A percentile compares a stretch with the other conserved stretches of the same genome.
These are phyloP conservation scores for Xiphias gladius DNA, from an alignment of 2,113 vertebrate species.

Conservation along the genomic window DNA sequence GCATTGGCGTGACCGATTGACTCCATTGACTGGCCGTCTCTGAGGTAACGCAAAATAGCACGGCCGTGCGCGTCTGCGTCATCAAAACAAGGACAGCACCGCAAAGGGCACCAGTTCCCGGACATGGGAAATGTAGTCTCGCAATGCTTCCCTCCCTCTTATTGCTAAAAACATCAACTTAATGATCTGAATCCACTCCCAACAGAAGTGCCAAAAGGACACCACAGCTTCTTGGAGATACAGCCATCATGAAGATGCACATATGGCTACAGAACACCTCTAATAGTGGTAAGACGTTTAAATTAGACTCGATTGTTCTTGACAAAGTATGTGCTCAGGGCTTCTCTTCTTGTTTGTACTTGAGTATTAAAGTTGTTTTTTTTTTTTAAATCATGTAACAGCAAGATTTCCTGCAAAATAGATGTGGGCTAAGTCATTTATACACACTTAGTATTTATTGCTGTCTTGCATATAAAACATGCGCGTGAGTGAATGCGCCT, in stretches of 20 bases:
- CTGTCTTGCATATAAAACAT: background rate
- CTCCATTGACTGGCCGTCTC: conserved; percentile 78
- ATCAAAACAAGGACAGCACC: conserved; percentile 72
- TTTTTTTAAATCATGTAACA: background rate
- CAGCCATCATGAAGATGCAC: conserved; percentile 76
- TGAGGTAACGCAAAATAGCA: conserved; percentile 60
- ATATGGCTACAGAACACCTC: conserved; percentile 79
- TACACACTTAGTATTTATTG: background rate
- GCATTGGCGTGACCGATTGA: conserved; percentile 66
- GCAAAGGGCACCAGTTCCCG: background rate
- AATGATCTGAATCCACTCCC: conserved; percentile 54
- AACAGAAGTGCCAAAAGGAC: conserved; percentile 34
- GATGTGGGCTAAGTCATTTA: no score
- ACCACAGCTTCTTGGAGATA: conserved; percentile 28
- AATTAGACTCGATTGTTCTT: background rate
- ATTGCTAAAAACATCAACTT: conserved; percentile 67
- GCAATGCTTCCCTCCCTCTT: background rate
- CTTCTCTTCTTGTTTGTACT: no score
- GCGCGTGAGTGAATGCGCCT: background rate
- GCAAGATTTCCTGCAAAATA: background rate
- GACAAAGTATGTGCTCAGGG: background rate
- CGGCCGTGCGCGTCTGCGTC: conserved; percentile 68
- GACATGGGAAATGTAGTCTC: conserved; percentile 83
- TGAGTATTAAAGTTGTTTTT: background rate
- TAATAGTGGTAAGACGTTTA: conserved; percentile 64